These are phyloP conservation scores for Arizona elegans DNA, from an alignment of 2,113 vertebrate genomes.

Conservation along the genomic window DNA sequence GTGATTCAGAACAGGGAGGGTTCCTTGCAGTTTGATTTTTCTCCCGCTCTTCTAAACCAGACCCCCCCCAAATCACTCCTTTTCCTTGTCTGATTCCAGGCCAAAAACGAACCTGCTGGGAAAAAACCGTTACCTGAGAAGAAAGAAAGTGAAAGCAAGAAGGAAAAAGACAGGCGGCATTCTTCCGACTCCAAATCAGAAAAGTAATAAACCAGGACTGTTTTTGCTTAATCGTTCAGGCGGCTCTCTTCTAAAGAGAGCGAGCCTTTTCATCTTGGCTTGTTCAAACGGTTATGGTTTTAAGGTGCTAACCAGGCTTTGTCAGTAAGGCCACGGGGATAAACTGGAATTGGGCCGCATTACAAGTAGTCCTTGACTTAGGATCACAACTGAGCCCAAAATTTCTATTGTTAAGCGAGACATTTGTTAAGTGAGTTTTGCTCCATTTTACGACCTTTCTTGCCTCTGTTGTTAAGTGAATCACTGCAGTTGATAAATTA, in stretches of 20 bases:
- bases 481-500: too few relatives aligned
- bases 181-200: slow-evolving; percentile 85
- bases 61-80: background rate
- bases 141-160: slow-evolving; percentile 78
- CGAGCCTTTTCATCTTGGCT: background rate
- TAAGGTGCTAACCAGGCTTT: background rate
- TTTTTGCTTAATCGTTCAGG: background rate
- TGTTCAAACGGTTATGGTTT: background rate
- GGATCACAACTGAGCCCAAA: too few relatives aligned
- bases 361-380: too few relatives aligned
- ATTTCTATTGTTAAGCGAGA: too few relatives aligned
- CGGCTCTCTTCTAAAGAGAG: too few relatives aligned
- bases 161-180: slow-evolving; percentile 76
- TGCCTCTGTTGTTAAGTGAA: too few relatives aligned
- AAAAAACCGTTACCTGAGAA: slow-evolving; percentile 84
- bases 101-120: slow-evolving; percentile 93
- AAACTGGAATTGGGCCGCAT: too few relatives aligned
- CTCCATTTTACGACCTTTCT: too few relatives aligned
- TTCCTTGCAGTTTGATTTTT: background rate
- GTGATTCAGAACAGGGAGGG: background rate
- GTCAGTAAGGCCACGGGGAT: too few relatives aligned
- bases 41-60: too few relatives aligned
- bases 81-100: slow-evolving; percentile 67
- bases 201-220: slow-evolving; percentile 69
- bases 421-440: too few relatives aligned